Percentiles rank a stretch among this genome's conserved stretches.
Conservation (phyloP, 2,888 invertebrate species). For the Glyphotaelius pellucidus region DNA sequence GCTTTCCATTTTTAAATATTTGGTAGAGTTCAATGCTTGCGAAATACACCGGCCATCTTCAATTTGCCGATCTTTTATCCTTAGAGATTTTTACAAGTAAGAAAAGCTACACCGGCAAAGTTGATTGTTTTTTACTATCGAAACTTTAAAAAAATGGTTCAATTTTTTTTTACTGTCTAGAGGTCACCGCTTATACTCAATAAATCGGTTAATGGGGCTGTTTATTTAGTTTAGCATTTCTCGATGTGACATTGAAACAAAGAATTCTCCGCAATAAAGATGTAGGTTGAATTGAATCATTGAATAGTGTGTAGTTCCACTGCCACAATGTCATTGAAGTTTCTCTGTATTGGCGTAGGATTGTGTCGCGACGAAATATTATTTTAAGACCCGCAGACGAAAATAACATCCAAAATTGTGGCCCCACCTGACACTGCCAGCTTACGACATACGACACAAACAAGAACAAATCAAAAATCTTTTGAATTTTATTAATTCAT, state of each 20-base stretch:
- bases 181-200: neutral
- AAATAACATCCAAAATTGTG: conserved; percentile 39
- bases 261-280: neutral
- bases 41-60: neutral
- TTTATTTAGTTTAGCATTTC: neutral
- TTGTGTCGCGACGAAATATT: conserved; percentile 8
- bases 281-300: neutral
- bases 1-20: conserved; percentile 37
- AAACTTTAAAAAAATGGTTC: too few relatives aligned
- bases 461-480: neutral
- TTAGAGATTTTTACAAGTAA: neutral
- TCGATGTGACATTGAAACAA: neutral
- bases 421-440: neutral
- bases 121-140: too few relatives aligned
- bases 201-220: neutral
- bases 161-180: neutral
- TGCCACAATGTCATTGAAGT: conserved; percentile 37
- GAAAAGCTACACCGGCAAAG: neutral
- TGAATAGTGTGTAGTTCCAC: neutral
- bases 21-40: conserved; percentile 32
- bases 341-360: neutral
- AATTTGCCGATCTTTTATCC: neutral
- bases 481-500: neutral
- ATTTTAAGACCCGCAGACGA: conserved; percentile 28
- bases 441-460: neutral